Percentiles rank a stretch among this genome's conserved stretches.
These are phyloP conservation scores for Zaprionus ghesquierei DNA, from an alignment of 1,140 invertebrate genomes.

Conservation along the genomic window DNA sequence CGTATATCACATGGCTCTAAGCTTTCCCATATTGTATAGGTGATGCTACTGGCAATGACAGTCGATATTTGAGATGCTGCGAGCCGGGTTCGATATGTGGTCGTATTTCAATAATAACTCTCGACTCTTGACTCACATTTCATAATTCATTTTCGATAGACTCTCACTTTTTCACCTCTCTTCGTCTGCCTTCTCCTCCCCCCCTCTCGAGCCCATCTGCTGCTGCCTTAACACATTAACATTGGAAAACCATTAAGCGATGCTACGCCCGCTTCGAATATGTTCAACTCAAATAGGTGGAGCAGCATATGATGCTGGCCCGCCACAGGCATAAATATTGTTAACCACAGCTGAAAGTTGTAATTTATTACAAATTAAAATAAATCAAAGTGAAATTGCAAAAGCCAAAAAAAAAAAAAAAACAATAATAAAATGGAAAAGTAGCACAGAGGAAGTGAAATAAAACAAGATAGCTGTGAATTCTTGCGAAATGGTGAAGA, in stretches of 20 bases:
- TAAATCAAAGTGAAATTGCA: conserved; percentile 62
- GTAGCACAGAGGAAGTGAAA: not conserved
- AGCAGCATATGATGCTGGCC: conserved; percentile 4
- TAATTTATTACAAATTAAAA: conserved; percentile 78
- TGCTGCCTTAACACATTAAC: conserved; percentile 53
- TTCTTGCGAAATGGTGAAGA: not conserved
- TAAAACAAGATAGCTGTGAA: conserved; percentile 4
- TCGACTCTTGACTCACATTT: conserved; percentile 55
- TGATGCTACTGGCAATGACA: conserved; percentile 34
- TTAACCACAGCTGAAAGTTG: conserved; percentile 62
- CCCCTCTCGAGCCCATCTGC: conserved; percentile 43
- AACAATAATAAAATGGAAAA: conserved; percentile 1
- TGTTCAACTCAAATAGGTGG: conserved; percentile 31
- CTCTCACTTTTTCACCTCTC: conserved; percentile 56
- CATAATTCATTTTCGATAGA: conserved; percentile 65
- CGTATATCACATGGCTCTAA: conserved; percentile 28
- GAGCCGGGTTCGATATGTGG: conserved; percentile 7
- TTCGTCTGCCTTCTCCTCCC: not conserved
- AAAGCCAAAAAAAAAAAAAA: conserved; percentile 20
- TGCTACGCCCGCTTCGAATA: conserved; percentile 27
- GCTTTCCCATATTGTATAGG: conserved; percentile 11
- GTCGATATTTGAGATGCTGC: conserved; percentile 25
- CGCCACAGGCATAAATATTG: conserved; percentile 39
- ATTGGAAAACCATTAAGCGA: conserved; percentile 64
- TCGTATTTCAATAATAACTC: conserved; percentile 49